Evolutionary conservation across 2,888 invertebrate genomes (phyloP), one percentile per base, ranked within the genome.

Genomic region (Metallyticus violacea): DNA sequence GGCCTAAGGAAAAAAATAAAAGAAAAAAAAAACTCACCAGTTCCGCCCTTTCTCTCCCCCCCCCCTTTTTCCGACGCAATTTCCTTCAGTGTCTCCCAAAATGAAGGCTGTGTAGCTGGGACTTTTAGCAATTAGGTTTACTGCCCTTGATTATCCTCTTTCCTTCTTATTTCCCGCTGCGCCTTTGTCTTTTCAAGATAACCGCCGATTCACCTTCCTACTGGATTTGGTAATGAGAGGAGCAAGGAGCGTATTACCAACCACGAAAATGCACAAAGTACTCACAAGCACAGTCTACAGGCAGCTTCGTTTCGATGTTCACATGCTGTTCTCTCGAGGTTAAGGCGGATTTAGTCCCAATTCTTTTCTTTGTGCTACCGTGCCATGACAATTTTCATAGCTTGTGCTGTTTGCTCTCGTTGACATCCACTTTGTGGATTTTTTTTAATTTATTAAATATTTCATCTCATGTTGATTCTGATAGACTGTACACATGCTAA

Each of bases 31-130:
- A 27, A 26, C 40, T 62, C 40, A 62, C 40, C 27, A 77, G 77
- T n/a, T 77, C 83, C 83, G 28, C 76, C 28, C 76, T 25, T 83
- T 81, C 62, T 62, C 62, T 30, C 29, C 62, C 9, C 29, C 62
- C 77, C 77, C 76, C 27, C 28, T 77, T 83, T 83, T 83, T 77
- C 77, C 28, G n/a, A 76, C 77, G 83, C 29, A 83, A 83, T 83
- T 83, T 83, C 76, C 83, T 83, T 28, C 83, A 77, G 77, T 83
- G 83, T 83, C 83, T 77, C 83, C n/a, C 77, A 77, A 83, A 83
- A 83, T 77, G 83, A 77, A 83, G 83, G 28, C 77, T 62, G 40
- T 62, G 40, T 62, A 15, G 40, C 15, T 62, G 40, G 81, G 29
- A 30, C 77, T 22, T 77, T 77, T 77, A 28, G 77, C 83, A 83